Conservation (phyloP, 2,113 vertebrate genomes). For the Cephalopterus ornatus region DNA sequence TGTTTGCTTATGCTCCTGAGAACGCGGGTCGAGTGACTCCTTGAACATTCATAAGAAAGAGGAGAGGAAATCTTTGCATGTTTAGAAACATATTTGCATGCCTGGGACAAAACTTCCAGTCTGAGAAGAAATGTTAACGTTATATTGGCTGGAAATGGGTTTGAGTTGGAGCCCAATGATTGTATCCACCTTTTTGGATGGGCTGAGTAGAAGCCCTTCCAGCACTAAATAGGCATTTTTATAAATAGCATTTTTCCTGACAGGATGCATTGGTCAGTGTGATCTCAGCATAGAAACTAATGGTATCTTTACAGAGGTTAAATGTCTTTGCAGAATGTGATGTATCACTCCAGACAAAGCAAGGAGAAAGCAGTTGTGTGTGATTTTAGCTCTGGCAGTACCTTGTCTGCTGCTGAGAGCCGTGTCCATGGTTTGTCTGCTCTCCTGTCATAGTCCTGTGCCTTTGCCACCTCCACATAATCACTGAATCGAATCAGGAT, state of each 20-base stretch:
- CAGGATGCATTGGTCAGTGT: not conserved
- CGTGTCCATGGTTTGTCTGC: conserved; percentile 98
- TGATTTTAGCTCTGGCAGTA: not conserved
- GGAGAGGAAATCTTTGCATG: not conserved
- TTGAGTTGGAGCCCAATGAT: not conserved
- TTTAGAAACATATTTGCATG: not conserved
- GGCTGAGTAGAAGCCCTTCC: not conserved
- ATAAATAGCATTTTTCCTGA: not conserved
- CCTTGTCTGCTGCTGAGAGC: conserved; percentile 96
- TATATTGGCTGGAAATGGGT: not conserved
- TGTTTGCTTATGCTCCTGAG: rapidly evolving
- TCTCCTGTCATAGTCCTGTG: conserved; percentile 96
- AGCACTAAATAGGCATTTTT: not conserved
- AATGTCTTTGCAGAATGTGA: not conserved
- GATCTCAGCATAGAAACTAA: not conserved
- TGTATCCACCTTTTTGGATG: not conserved
- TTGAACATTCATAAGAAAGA: not conserved
- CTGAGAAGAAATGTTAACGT: not conserved
- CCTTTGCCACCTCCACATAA: conserved; percentile 98
- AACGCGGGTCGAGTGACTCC: not conserved
- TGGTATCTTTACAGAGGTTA: not conserved
- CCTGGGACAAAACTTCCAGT: not conserved
- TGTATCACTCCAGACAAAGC: not conserved
- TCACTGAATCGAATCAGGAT: conserved; percentile 98
- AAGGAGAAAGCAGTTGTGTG: not conserved